Percentiles rank a stretch among this genome's conserved stretches.
Evolutionary conservation across 2,797 vertebrate species (phyloP).

Genomic region (Gambusia yucatana): DNA sequence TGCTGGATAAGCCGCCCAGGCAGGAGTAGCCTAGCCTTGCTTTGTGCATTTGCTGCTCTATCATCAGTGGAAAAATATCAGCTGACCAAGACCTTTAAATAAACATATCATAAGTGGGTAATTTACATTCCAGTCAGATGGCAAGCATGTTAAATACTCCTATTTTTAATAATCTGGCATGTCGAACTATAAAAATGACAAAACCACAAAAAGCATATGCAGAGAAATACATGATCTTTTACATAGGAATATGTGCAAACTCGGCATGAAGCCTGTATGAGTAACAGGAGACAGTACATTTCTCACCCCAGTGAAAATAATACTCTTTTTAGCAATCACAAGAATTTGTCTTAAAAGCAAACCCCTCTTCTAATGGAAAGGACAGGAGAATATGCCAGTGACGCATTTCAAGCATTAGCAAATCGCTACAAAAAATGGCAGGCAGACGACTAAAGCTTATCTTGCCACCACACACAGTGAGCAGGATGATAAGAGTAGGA

Average conservation of each 20-base stretch:
- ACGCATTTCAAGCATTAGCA: neutral
- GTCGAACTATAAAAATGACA: neutral
- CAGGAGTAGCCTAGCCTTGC: conserved; percentile 56
- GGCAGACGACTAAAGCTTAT: neutral
- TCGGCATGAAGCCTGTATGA: neutral
- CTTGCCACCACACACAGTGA: neutral
- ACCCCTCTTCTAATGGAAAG: neutral
- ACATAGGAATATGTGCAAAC: neutral
- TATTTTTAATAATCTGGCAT: neutral
- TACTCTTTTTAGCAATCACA: neutral
- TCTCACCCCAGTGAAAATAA: neutral
- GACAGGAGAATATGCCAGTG: neutral
- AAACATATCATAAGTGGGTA: conserved; percentile 9
- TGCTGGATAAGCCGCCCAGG: conserved; percentile 62
- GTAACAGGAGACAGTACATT: neutral
- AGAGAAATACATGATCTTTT: neutral
- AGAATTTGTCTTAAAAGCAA: neutral
- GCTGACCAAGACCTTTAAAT: conserved; percentile 22
- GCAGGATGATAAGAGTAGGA: neutral
- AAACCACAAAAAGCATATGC: neutral
- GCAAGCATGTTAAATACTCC: neutral
- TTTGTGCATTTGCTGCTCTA: conserved; percentile 22
- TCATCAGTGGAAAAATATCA: conserved; percentile 26
- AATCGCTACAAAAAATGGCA: neutral
- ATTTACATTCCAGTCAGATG: neutral